Base-by-base conservation (phyloP, 35 echinoderm and acorn worm species). In the Lytechinus variegatus region DNA sequence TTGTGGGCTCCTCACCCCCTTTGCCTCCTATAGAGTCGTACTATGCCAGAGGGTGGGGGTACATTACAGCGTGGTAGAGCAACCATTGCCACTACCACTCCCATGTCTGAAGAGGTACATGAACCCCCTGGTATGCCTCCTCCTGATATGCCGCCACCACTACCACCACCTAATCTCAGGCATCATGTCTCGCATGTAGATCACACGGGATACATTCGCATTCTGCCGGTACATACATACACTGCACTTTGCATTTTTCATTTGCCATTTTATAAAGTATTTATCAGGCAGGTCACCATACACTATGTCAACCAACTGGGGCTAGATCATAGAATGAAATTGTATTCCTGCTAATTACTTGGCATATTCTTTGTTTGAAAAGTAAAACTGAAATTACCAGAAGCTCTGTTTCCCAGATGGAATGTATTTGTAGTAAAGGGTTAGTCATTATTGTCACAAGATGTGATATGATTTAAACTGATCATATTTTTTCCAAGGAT, bases 31-130 rank as follows among this genome's bases (percentile, higher is more conserved):
- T 55, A 55, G 92, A 57, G 55, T n/a, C 92, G 92, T 21, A 53
- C 91, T 5, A 13, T 29, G 91, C 54, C 92, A 24, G 92, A 93
- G 53, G 92, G 92, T 27, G 92, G 92, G 29, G 53, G 53, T 54
- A 93, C 92, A n/a, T 57, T 93, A 28, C 92, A 93, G 92, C 92
- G 92, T 54, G 92, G 92, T 55, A 33, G 92, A 57, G 92, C 92
- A 53, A 93, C 92, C 54, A 93, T 93, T 27, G 54, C 92, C 12
- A 93, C 92, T 11, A 93, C 92, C 28, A 55, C 92, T 54, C 92
- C 53, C 2, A 28, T 54, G 9, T 93, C 92, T 0, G 92, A 93
- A 55, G 92, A 93, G 92, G 92, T 93, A 93, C 53, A 28, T 19
- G 92, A 27, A 10, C 14, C 52, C 29, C 88, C 88, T 33, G 28